phyloP scores from a whole-genome alignment of 2,113 vertebrate genomes.

The Apodemus sylvaticus region DNA sequence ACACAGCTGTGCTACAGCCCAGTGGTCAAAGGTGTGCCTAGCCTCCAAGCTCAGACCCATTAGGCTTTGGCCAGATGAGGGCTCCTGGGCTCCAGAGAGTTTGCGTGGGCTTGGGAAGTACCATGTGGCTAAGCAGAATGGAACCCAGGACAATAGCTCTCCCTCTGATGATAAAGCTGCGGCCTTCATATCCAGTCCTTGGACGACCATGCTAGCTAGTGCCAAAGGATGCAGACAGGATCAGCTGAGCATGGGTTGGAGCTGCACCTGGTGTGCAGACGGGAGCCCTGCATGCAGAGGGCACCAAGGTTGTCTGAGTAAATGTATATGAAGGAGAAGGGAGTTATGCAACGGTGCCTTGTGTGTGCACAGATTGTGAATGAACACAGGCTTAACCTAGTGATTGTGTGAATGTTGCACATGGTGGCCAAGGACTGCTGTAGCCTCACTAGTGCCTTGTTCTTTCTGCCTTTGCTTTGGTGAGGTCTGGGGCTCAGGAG shows the following conservation, averaged over 20 bases:
- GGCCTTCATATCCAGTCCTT: neutral
- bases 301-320: neutral
- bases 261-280: neutral
- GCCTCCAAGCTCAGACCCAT: neutral
- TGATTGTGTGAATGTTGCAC: accelerated
- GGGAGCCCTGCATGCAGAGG: neutral
- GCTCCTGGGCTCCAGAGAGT: neutral
- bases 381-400: neutral
- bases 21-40: neutral
- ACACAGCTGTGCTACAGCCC: neutral
- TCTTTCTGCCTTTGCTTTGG: neutral
- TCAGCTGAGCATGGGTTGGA: neutral
- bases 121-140: neutral
- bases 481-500: neutral
- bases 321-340: neutral
- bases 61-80: neutral
- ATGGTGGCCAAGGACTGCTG: neutral
- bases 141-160: neutral
- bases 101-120: neutral
- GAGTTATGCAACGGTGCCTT: neutral
- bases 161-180: accelerated
- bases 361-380: neutral
- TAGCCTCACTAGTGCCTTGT: neutral
- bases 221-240: neutral
- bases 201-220: neutral